Base-by-base conservation (phyloP, 2,888 invertebrate genomes). In the Netelia fuscicornis region DNA sequence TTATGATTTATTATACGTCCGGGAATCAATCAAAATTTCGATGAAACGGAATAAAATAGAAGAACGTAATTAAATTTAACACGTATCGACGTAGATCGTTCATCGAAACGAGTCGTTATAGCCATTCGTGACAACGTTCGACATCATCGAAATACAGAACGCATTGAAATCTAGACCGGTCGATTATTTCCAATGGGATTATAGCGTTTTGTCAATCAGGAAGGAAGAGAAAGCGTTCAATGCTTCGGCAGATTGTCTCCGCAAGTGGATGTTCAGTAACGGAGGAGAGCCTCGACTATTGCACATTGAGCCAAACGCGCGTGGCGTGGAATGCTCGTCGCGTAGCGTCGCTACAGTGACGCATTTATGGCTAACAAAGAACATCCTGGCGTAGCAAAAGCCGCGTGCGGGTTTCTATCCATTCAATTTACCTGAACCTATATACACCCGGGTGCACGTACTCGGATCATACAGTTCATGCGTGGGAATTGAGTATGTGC, bases 341-440 rank as follows among this genome's bases (percentile, higher is more conserved):
- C 25, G 70, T 42, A 54, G 68, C 62, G 67, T 67, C 25, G 81
- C 71, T 23, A 80, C 78, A 60, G 77, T 81, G 83, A 82, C 80
- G 83, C 86, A 85, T 88, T 87, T 87, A 86, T 88, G 77, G 81
- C 78, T 88, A 89, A 89, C 90, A 89, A 89, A 90, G 89, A 89
- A 90, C 88, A 89, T 89, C 88, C 89, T 88, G 87, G 83, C 77
- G 72, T 70, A 75, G 56, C 64, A 64, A 65, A 60, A 64, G 80
- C 80, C 75, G 71, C 52, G 56, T 58, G 82, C 71, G 72, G 77
- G 68, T 79, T 86, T 76, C 48, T 80, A 81, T 82, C 86, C 65
- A 78, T 87, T 87, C 83, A 85, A 83, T 86, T 86, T 85, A 87
- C 84, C 86, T 86, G 83, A 65, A 60, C 60, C 62, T 78, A 76